phyloP scores from a whole-genome alignment of 1,140 invertebrate genomes.

The Nasonia vitripennis region DNA sequence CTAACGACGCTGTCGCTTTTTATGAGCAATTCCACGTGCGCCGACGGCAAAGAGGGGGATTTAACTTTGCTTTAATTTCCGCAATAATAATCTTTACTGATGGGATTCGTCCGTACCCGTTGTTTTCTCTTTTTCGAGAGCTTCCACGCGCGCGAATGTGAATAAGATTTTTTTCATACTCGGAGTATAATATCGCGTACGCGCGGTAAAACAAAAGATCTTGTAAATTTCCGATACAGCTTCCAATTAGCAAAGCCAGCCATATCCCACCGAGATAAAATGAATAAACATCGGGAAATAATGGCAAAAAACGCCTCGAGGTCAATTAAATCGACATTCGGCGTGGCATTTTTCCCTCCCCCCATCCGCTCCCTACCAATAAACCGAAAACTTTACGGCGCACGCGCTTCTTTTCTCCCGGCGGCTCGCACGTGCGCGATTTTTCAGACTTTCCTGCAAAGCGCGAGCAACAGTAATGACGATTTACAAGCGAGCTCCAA shows the following conservation, averaged over 20 bases:
- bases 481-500: constrained; percentile 40
- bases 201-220: not conserved
- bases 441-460: constrained; percentile 20
- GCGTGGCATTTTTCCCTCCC: not conserved
- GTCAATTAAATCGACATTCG: constrained; percentile 40
- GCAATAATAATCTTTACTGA: not conserved
- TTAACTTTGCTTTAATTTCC: constrained; percentile 38
- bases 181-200: not conserved
- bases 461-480: constrained; percentile 34
- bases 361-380: not conserved
- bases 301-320: not conserved
- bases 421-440: not conserved
- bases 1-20: constrained; percentile 30
- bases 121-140: not conserved
- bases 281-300: not conserved
- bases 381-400: constrained; percentile 39
- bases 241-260: not conserved
- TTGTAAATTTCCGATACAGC: not conserved
- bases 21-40: constrained; percentile 10
- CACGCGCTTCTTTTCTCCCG: not conserved
- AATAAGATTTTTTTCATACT: not conserved
- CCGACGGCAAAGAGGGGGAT: not conserved
- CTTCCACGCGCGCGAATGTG: too few species aligned
- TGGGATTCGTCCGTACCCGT: not conserved
- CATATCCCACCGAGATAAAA: not conserved